phyloP scores from a whole-genome alignment of 2,888 invertebrate genomes.

The Netelia virgata region DNA sequence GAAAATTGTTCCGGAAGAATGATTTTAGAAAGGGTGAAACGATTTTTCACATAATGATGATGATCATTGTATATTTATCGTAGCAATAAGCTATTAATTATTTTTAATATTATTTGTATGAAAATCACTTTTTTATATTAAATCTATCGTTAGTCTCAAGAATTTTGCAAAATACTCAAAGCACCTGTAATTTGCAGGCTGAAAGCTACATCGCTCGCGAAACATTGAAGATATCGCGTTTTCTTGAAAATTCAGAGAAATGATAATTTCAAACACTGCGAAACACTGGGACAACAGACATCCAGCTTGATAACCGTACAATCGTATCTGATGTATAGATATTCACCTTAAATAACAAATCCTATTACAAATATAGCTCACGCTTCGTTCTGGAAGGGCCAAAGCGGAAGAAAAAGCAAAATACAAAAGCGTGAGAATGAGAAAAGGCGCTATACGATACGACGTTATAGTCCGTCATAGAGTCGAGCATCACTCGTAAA shows the following conservation, averaged over 20 bases:
- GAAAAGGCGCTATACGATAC: conserved; percentile 6
- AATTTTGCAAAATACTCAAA: too few species aligned
- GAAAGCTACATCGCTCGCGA: too few species aligned
- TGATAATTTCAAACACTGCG: too few species aligned
- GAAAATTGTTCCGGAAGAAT: neutral
- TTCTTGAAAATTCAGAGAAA: too few species aligned
- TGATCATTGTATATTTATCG: neutral
- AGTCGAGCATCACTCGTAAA: conserved; percentile 27
- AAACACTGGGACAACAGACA: too few species aligned
- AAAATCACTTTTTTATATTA: too few species aligned
- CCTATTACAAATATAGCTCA: conserved; percentile 77
- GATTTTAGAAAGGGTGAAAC: neutral
- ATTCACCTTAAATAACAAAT: conserved; percentile 63
- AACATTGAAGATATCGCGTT: too few species aligned
- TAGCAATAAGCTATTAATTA: neutral
- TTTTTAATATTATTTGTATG: neutral
- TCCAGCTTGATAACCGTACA: too few species aligned
- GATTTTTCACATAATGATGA: too few species aligned
- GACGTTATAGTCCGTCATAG: conserved; percentile 58
- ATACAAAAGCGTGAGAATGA: conserved; percentile 5
- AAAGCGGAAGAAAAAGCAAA: conserved; percentile 9
- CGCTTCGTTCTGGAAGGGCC: neutral
- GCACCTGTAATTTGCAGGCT: too few species aligned
- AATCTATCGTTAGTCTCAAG: too few species aligned
- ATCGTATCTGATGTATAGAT: too few species aligned